Evolutionary conservation across 2,888 invertebrate species (phyloP).

Genomic region (Parnassius glacialis): DNA sequence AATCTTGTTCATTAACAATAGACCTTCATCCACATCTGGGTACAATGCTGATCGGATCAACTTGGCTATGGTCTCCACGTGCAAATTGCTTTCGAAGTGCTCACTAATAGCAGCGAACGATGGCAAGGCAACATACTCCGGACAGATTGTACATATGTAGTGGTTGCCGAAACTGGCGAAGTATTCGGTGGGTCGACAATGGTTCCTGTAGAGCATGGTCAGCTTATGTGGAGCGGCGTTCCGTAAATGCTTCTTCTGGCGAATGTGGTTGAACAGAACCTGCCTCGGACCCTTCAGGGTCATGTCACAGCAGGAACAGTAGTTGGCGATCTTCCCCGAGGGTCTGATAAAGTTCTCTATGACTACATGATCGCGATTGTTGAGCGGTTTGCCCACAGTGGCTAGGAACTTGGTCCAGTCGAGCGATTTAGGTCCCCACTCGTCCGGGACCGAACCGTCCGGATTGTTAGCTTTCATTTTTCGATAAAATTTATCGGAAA

Average conservation of each 20-base stretch:
- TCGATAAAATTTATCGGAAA: slow-evolving; percentile 66
- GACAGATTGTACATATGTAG: slow-evolving; percentile 67
- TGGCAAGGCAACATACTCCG: slow-evolving; percentile 58
- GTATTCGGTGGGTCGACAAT: slow-evolving; percentile 68
- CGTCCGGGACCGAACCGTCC: slow-evolving; percentile 63
- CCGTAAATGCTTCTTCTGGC: slow-evolving; percentile 72
- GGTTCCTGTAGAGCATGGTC: slow-evolving; percentile 60
- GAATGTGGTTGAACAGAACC: slow-evolving; percentile 71
- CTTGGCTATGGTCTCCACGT: slow-evolving; percentile 60
- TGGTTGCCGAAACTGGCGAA: slow-evolving; percentile 73
- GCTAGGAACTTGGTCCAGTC: slow-evolving; percentile 74
- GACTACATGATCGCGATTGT: slow-evolving; percentile 65
- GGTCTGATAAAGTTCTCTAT: slow-evolving; percentile 74
- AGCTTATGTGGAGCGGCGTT: slow-evolving; percentile 71
- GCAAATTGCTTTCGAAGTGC: slow-evolving; percentile 63
- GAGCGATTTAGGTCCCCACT: slow-evolving; percentile 72
- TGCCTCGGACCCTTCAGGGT: slow-evolving; percentile 70
- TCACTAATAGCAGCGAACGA: slow-evolving; percentile 69
- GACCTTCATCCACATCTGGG: slow-evolving; percentile 39
- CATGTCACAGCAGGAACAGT: slow-evolving; percentile 71
- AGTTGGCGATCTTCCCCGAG: slow-evolving; percentile 68
- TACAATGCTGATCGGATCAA: slow-evolving; percentile 57
- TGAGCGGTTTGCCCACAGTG: slow-evolving; percentile 65
- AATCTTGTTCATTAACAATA: slow-evolving; percentile 52
- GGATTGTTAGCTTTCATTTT: slow-evolving; percentile 55